Evolutionary conservation across 2,797 vertebrate genomes (phyloP), one percentile per base, ranked within the genome.

Genomic region (Columba guinea): DNA sequence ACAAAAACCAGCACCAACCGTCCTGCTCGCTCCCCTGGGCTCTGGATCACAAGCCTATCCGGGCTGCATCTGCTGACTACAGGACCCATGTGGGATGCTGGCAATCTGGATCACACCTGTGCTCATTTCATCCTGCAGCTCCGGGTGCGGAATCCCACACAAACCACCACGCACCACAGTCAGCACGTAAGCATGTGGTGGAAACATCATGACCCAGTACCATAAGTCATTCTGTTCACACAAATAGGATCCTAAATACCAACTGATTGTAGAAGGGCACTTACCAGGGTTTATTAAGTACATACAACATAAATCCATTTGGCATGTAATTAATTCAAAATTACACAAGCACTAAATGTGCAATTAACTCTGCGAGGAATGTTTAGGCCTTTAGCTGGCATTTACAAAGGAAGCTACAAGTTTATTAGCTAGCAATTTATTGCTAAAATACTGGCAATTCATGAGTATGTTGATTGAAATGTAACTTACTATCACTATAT

Each of bases 251-350:
- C 97, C 97, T 97, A 98, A 98, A 98, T 97, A 98, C 91, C 97
- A 97, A 97, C 95, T 97, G 98, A 98, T 97, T 97, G 97, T 98
- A 98, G 98, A 98, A 97, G 98, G 97, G 97, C 97, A 97, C 96
- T 98, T 98, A 98, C 78, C 34, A 77, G 96, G 97, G 97, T 98
- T 98, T 98, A 98, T 98, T 98, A 98, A 98, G 98, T 98, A 98
- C 97, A 98, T 96, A 98, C 95, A 98, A 97, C 97, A 98, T 98
- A 98, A 98, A 98, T 98, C 98, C 98, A 97, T 98, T 98, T 98
- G 98, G 97, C 97, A 98, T 97, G 97, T 97, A 98, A 98, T 98
- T 98, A 98, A 98, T 98, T 98, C 97, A 98, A 98, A 98, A 98
- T 98, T 98, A 98, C 97, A 98, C 70, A 95, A 98, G 97, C 96